Evolutionary conservation across 2,888 invertebrate species (phyloP).

Genomic region (Pristionchus maxplancki): DNA sequence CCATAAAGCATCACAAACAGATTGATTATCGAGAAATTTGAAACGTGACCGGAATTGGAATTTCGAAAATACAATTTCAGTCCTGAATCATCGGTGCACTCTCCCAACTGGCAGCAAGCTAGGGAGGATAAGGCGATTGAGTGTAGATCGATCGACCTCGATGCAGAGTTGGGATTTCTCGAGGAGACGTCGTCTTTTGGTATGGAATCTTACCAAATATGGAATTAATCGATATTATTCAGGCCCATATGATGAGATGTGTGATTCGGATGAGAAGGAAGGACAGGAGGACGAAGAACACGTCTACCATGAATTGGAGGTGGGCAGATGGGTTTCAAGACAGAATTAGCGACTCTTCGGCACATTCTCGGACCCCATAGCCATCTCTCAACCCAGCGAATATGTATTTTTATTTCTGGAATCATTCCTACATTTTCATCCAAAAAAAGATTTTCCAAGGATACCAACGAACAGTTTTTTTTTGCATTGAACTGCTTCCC

Average conservation of each 20-base stretch:
- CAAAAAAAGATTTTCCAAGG: no score
- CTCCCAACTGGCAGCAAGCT: constrained; percentile 46
- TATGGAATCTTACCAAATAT: neutral
- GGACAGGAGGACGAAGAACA: constrained; percentile 36
- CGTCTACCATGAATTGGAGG: constrained; percentile 50
- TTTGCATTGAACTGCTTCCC: no score
- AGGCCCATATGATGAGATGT: constrained; percentile 34
- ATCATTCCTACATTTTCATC: no score
- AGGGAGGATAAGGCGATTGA: constrained; percentile 48
- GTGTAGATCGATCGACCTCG: constrained; percentile 48
- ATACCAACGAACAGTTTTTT: no score
- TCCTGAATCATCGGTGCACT: constrained; percentile 49
- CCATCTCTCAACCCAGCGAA: no score
- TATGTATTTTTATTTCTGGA: no score
- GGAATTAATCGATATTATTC: neutral
- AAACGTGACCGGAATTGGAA: neutral
- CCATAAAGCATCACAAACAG: neutral
- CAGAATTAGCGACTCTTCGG: no score
- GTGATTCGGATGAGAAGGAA: constrained; percentile 24
- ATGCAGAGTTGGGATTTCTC: constrained; percentile 41
- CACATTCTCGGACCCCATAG: no score
- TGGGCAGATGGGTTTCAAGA: no score
- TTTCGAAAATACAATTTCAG: constrained; percentile 42
- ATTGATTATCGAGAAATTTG: neutral
- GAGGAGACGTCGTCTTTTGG: constrained; percentile 49